Conservation (phyloP, 30 jellyfish, hydroid and myxozoan genomes). For the Phacellophora camtschatica region DNA sequence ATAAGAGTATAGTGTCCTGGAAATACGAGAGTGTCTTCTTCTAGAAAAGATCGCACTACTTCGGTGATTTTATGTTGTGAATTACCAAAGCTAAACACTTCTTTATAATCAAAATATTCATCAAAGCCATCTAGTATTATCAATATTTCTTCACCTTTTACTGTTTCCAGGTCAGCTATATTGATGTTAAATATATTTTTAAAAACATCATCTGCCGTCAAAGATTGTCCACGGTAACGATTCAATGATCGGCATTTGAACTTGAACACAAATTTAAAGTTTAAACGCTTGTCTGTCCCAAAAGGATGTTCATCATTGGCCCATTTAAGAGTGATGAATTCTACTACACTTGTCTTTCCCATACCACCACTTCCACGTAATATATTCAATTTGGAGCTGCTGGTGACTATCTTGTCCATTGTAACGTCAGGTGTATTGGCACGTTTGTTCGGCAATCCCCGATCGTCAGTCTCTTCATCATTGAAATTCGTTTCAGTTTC, state of each 20-base stretch:
- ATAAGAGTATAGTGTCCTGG: background rate
- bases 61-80: background rate
- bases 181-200: background rate
- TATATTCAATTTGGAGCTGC: background rate
- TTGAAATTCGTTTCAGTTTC: background rate
- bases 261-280: background rate
- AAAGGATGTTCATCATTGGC: background rate
- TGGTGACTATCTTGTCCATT: background rate
- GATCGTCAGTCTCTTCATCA: no score
- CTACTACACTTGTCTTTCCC: background rate
- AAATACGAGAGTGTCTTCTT: background rate
- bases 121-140: background rate
- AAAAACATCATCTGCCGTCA: background rate
- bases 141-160: background rate
- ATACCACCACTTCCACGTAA: background rate
- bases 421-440: background rate
- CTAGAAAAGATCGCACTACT: background rate
- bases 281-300: background rate
- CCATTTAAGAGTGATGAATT: background rate
- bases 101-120: background rate
- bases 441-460: no score
- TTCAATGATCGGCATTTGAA: background rate
- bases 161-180: background rate
- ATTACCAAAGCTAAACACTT: background rate
- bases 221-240: background rate